phyloP scores from a whole-genome alignment of 2,797 vertebrate species.

The Mergus octosetaceus region DNA sequence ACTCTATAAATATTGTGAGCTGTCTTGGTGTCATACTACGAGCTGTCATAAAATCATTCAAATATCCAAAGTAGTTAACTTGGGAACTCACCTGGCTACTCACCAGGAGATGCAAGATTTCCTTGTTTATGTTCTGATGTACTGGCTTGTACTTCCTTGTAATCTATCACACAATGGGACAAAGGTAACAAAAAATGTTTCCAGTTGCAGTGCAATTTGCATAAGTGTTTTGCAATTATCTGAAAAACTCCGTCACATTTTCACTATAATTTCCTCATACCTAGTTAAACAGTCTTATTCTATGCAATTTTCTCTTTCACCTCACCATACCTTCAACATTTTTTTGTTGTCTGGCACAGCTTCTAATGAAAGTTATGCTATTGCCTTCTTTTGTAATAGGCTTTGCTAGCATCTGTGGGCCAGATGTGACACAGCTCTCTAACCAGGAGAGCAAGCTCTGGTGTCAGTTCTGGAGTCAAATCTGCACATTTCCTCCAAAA shows the following conservation, averaged over 20 bases:
- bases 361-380: neutral
- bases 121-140: conserved; percentile 32
- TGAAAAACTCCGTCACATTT: conserved; percentile 59
- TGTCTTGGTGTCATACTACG: conserved; percentile 23
- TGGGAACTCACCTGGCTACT: neutral
- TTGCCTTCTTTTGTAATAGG: neutral
- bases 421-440: neutral
- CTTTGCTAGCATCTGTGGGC: neutral
- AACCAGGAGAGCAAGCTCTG: neutral
- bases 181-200: conserved; percentile 32
- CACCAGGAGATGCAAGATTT: conserved; percentile 45
- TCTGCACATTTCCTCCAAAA: neutral
- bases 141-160: conserved; percentile 27
- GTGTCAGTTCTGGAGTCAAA: neutral
- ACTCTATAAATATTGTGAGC: neutral
- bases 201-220: conserved; percentile 14
- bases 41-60: conserved; percentile 2
- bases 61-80: conserved; percentile 15
- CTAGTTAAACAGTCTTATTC: conserved; percentile 3
- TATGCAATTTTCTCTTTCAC: neutral
- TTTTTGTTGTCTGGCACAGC: neutral
- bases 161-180: neutral
- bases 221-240: conserved; percentile 37
- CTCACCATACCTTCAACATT: neutral
- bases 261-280: neutral